Evolutionary conservation across 2,797 vertebrate species (phyloP).

Genomic region (Chaenodraco wilsoni): DNA sequence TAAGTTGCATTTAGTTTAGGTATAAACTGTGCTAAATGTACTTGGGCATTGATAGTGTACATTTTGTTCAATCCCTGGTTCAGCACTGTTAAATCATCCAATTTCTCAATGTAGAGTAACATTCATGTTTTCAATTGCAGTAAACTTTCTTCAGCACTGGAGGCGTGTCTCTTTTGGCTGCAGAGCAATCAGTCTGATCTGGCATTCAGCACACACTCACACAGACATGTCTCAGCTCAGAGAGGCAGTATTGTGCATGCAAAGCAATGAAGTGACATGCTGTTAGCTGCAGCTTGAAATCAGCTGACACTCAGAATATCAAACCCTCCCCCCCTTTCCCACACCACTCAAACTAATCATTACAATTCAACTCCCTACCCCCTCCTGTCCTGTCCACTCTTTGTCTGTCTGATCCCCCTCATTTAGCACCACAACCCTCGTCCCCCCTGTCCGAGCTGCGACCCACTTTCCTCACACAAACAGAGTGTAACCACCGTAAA

Average conservation of each 20-base stretch:
- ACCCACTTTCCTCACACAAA: constrained; percentile 56
- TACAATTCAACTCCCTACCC: constrained; percentile 48
- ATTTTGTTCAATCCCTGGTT: not conserved
- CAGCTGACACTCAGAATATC: constrained; percentile 38
- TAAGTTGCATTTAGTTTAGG: too few relatives aligned
- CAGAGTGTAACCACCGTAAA: constrained; percentile 8
- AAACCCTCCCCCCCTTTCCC: not conserved
- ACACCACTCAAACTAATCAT: constrained; percentile 37
- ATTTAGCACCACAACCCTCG: constrained; percentile 18
- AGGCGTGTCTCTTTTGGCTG: constrained; percentile 1
- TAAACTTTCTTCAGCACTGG: too few relatives aligned
- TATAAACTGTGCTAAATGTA: not conserved
- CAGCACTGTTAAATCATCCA: not conserved
- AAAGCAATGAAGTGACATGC: constrained; percentile 10
- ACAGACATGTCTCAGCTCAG: constrained; percentile 26
- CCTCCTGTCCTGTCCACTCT: constrained; percentile 9
- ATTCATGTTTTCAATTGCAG: not conserved
- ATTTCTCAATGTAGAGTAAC: not conserved
- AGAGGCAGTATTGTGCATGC: constrained; percentile 53
- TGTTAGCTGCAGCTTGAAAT: constrained; percentile 31
- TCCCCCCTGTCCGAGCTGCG: constrained; percentile 41
- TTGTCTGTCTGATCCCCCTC: constrained; percentile 39
- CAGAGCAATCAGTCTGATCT: constrained; percentile 20
- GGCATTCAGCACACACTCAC: constrained; percentile 27
- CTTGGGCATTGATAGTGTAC: not conserved